Evolutionary conservation across 2,113 vertebrate species (phyloP).

Genomic region (Callithrix jacchus): DNA sequence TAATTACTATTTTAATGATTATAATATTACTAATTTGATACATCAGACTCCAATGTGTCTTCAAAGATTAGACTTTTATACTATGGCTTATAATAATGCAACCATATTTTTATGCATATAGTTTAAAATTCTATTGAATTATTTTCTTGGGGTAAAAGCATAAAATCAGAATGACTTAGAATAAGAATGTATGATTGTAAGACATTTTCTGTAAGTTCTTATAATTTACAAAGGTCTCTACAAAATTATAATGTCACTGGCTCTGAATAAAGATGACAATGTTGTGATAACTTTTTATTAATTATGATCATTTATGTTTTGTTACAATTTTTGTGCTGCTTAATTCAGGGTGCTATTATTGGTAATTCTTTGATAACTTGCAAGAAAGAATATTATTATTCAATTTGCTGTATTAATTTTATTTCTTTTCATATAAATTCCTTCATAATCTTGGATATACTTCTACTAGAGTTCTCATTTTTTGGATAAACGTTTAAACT

Average conservation of each 20-base stretch:
- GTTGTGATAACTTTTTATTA: background rate
- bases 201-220: background rate
- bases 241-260: background rate
- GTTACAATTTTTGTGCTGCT: background rate
- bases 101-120: background rate
- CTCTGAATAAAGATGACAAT: background rate
- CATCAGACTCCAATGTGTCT: background rate
- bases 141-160: background rate
- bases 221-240: background rate
- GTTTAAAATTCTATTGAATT: constrained; percentile 20
- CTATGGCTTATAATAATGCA: background rate
- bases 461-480: background rate
- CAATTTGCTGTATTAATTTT: background rate
- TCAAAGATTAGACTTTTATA: background rate
- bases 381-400: background rate
- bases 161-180: background rate
- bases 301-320: background rate
- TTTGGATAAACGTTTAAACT: background rate
- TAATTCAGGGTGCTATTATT: background rate
- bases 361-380: background rate
- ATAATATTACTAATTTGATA: background rate
- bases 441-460: background rate
- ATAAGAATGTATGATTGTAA: background rate
- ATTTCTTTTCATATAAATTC: background rate
- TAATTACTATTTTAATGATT: background rate